Evolutionary conservation across 2,113 vertebrate species (phyloP), one percentile per base, ranked within the genome.

Genomic region (Sitta europaea): DNA sequence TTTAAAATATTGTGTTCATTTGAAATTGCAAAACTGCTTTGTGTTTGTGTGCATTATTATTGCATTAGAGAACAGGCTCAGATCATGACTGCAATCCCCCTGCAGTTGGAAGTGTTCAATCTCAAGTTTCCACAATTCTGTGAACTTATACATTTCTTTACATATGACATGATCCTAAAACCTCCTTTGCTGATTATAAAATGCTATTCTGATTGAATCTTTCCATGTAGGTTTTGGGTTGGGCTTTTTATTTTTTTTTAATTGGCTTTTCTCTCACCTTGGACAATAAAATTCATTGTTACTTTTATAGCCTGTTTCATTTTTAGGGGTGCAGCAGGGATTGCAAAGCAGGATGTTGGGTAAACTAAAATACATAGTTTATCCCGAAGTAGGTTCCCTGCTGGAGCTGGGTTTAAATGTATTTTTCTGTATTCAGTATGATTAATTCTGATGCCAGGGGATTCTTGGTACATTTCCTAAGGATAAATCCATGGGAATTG

Each of bases 401-500:
- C 73, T 90, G 80, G 36, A 85, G 27, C 45, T 1, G 1, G 23
- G 50, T 87, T 89, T 91, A 87, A 95, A 90, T 2, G 2, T 55
- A 27, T 72, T 94, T 85, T 91, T 83, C 47, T 89, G 72, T 43
- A 65, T 96, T 89, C 66, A 28, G 17, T 42, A 65, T 74, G 59
- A 88, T 88, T 94, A 95, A 87, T 82, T 92, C 61, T 85, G 53
- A 72, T 96, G 70, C 81, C 70, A 78, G 62, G 89, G 84, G 74
- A 85, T 67, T 95, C 61, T 89, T 85, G 54, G 50, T 95, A 89
- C 61, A 45, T 89, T 95, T 94, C 76, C 86, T 91, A 75, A 89
- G 70, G 81, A 84, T 72, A 94, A 94, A 94, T 95, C 70, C 86
- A 75, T 58, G 70, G 80, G 94, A 96, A 91, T 81, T 78, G 76